A percentile compares a stretch with the other conserved stretches of the same genome.
These are phyloP conservation scores for Coptodon bakossiorum DNA, from an alignment of 2,113 vertebrate species.

Conservation along the genomic window DNA sequence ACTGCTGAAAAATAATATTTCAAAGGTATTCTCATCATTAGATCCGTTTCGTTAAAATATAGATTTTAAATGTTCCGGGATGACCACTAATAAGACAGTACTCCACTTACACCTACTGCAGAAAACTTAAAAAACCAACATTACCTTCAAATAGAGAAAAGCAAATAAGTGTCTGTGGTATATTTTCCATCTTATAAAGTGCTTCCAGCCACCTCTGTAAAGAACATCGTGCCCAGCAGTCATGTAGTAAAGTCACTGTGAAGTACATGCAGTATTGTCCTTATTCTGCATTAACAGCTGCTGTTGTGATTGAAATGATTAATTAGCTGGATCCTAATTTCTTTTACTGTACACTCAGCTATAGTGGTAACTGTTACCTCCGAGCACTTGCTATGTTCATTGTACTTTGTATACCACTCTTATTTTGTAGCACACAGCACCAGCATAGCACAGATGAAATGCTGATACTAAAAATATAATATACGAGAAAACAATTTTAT, in stretches of 20 bases:
- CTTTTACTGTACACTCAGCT: background rate
- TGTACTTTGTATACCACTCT: background rate
- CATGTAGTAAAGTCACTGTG: background rate
- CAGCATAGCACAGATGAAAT: background rate
- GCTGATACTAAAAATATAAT: slow-evolving; percentile 11
- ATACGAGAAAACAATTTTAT: background rate
- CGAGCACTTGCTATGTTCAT: background rate
- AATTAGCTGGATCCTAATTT: background rate
- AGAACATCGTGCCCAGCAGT: background rate
- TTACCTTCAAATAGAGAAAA: background rate
- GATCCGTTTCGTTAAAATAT: background rate
- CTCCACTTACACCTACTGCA: background rate
- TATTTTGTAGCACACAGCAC: slow-evolving; percentile 9
- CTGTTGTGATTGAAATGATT: background rate
- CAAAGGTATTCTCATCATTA: background rate
- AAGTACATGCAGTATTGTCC: background rate
- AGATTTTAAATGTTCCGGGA: background rate
- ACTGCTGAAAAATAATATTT: background rate
- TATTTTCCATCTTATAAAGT: background rate
- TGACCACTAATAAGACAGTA: background rate
- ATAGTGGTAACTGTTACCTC: background rate
- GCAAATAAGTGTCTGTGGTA: background rate
- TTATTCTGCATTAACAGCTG: background rate
- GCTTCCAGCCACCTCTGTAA: background rate
- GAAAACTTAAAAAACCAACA: background rate